Base-by-base conservation (phyloP, 2,888 invertebrate species). In the Apotomis betuletana region DNA sequence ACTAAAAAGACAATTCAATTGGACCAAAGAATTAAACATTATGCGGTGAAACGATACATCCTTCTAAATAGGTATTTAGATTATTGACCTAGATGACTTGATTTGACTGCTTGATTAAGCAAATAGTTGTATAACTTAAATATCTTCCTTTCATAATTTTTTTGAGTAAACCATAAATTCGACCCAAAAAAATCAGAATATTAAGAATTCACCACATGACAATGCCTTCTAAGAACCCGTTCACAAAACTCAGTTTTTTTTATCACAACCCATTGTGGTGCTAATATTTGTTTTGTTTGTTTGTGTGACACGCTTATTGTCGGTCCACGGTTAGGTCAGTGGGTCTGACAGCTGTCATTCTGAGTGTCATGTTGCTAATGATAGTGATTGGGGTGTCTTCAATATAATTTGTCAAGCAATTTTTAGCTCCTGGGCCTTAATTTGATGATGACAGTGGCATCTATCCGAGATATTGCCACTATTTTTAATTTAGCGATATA, bases 161-260 rank as follows among this genome's bases (percentile, higher is more conserved):
- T 27, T 27, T 27, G 27, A 2, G 27, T 27, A 27, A 27, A 27
- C 27, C 27, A 27, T 27, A 2, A 27, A 27, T 2, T 27, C 27
- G 27, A 55, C 5, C 6, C 12, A 13, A n/a, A 63, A 55, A 65
- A 15, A 55, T 36, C 46, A 46, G n/a, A 57, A 65, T 65, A 65
- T 65, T 65, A 55, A 65, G 46, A 65, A 57, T 65, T 65, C 55
- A 55, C 65, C 57, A 65, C 65, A 57, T 57, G 65, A 46, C 57
- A 62, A 62, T 5, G n/a, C 46, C 65, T 65, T 65, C 65, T 44
- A 0, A 46, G 65, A 65, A 65, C n/a, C 46, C 27, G 55, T 65
- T 57, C 44, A 27, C 55, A 36, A 38, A 62, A 27, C 36, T 8
- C 49, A 8, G 36, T 57, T 65, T 65, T 65, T 65, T 63, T 63